phyloP scores from a whole-genome alignment of 2,797 vertebrate species.

The Sorex maritimensis region DNA sequence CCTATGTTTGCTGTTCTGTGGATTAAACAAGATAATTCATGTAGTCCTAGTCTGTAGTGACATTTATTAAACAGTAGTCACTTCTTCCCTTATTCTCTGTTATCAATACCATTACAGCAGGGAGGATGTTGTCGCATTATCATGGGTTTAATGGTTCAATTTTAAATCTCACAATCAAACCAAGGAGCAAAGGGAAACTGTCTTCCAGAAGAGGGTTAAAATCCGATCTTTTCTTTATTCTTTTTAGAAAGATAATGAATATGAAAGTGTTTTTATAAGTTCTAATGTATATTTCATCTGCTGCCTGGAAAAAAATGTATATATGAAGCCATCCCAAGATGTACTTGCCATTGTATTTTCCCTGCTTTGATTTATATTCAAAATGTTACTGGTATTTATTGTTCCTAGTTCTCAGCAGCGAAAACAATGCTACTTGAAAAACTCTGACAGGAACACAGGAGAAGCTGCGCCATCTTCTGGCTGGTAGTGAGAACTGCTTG shows the following conservation, averaged over 20 bases:
- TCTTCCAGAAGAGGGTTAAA: slow-evolving; percentile 61
- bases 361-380: slow-evolving; percentile 64
- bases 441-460: slow-evolving; percentile 72
- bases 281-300: slow-evolving; percentile 51
- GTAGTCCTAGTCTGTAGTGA: neutral
- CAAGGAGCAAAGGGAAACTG: neutral
- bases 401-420: rapidly evolving
- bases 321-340: neutral
- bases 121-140: neutral
- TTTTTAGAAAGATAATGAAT: neutral
- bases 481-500: slow-evolving; percentile 14
- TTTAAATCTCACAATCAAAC: slow-evolving; percentile 44
- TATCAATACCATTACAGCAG: slow-evolving; percentile 25
- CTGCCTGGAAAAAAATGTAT: neutral
- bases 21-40: slow-evolving; percentile 32
- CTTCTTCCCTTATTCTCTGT: slow-evolving; percentile 5
- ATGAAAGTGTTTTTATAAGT: slow-evolving; percentile 58
- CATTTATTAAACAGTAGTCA: slow-evolving; percentile 13
- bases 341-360: slow-evolving; percentile 40
- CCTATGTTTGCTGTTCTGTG: neutral
- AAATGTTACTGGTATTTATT: neutral
- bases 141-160: neutral
- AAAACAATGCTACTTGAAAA: rapidly evolving
- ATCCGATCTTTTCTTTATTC: neutral
- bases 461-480: slow-evolving; percentile 90